Evolutionary conservation across 1,140 invertebrate genomes (phyloP).

Genomic region (Drosophila baimaii): DNA sequence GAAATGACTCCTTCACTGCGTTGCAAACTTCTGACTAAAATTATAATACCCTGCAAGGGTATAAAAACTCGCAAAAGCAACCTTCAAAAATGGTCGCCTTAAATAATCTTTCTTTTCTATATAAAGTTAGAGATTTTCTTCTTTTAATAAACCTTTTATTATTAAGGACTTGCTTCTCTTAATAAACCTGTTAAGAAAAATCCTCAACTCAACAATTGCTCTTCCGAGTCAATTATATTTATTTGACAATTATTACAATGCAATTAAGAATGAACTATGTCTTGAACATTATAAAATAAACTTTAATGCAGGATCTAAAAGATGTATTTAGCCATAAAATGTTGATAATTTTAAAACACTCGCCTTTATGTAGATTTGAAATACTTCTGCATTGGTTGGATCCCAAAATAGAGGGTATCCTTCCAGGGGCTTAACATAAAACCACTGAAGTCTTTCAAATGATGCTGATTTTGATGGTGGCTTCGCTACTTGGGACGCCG

Average conservation of each 20-base stretch:
- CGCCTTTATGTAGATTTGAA: background rate
- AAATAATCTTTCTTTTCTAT: too few relatives aligned
- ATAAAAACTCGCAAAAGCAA: too few relatives aligned
- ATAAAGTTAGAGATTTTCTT: too few relatives aligned
- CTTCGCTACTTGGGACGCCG: constrained; percentile 8
- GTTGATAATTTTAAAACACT: background rate
- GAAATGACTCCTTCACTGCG: too few relatives aligned
- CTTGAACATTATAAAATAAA: constrained; percentile 7
- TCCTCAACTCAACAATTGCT: too few relatives aligned
- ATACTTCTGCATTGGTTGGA: background rate
- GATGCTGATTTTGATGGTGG: constrained; percentile 13
- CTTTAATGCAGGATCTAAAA: constrained; percentile 9
- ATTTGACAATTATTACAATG: background rate
- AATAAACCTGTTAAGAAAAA: too few relatives aligned
- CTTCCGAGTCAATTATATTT: background rate
- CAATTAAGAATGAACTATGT: background rate
- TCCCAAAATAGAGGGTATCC: background rate
- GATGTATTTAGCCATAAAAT: constrained; percentile 7
- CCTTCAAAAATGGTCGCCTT: too few relatives aligned
- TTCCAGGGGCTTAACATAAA: constrained; percentile 5
- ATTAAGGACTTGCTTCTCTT: too few relatives aligned
- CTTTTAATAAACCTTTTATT: too few relatives aligned
- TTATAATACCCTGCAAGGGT: too few relatives aligned
- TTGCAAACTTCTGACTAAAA: too few relatives aligned
- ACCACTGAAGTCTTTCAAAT: constrained; percentile 14